These are phyloP conservation scores for Pteromalus puparum DNA, from an alignment of 1,140 invertebrate species.

Conservation along the genomic window DNA sequence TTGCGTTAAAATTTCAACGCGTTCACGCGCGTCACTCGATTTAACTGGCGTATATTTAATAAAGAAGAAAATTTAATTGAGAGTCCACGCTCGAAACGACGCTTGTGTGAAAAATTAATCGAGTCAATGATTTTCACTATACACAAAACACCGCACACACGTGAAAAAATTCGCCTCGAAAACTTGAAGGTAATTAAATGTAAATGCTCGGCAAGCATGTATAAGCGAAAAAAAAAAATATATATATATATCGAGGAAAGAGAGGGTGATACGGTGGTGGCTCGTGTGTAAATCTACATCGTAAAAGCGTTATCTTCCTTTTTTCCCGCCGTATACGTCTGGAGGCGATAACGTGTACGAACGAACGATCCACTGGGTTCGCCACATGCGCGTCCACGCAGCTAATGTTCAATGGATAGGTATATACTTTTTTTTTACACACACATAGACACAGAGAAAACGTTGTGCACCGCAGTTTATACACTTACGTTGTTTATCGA, in stretches of 20 bases:
- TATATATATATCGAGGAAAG: neutral
- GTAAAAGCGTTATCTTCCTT: neutral
- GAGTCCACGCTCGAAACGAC: too few relatives aligned
- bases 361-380: neutral
- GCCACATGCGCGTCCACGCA: neutral
- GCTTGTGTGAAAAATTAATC: too few relatives aligned
- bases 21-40: neutral
- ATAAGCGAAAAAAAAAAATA: neutral
- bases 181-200: neutral
- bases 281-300: neutral
- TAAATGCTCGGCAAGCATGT: neutral
- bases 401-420: neutral
- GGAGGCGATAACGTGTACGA: too few relatives aligned
- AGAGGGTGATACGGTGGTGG: neutral
- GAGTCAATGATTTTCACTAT: too few relatives aligned
- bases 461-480: neutral
- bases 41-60: too few relatives aligned
- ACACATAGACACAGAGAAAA: neutral
- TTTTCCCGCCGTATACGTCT: neutral
- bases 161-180: neutral
- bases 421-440: neutral
- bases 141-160: too few relatives aligned
- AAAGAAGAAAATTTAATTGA: too few relatives aligned
- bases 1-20: slow-evolving; percentile 1
- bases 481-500: slow-evolving; percentile 68